Conservation (phyloP, 2,888 invertebrate genomes). For the Chrysotoxum bicinctum region DNA sequence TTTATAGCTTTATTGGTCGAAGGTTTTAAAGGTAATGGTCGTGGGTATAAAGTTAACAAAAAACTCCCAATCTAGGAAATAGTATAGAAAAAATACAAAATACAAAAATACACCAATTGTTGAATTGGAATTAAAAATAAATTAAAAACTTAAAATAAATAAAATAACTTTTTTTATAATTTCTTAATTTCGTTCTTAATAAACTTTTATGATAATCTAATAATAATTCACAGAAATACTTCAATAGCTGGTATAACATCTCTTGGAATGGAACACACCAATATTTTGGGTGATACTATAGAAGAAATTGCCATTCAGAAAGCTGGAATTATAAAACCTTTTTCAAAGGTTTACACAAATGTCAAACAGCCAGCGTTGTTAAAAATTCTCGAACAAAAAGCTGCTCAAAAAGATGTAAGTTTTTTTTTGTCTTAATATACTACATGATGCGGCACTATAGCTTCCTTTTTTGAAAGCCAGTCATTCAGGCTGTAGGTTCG, state of each 20-base stretch:
- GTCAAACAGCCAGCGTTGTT: conserved; percentile 86
- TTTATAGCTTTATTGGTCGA: too few species aligned
- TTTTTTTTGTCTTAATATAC: too few species aligned
- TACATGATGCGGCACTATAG: too few species aligned
- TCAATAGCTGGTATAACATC: conserved; percentile 95
- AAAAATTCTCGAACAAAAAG: conserved; percentile 85
- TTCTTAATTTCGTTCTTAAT: not conserved
- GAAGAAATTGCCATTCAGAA: conserved; percentile 96
- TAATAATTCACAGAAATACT: conserved; percentile 84
- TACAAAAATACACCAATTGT: too few species aligned
- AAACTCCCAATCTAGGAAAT: too few species aligned
- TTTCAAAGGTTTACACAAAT: conserved; percentile 88
- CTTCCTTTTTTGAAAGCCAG: too few species aligned
- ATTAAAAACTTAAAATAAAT: too few species aligned
- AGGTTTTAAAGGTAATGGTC: too few species aligned
- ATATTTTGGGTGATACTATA: conserved; percentile 90
- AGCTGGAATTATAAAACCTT: conserved; percentile 95
- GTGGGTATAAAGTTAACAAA: too few species aligned
- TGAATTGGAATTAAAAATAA: too few species aligned
- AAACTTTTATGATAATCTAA: not conserved
- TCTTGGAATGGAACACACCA: conserved; percentile 94
- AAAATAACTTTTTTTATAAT: not conserved
- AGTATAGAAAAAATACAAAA: too few species aligned
- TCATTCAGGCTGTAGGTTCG: too few species aligned
- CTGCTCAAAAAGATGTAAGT: conserved; percentile 82